Conservation (phyloP, 2,113 vertebrate species). For the Bos indicus region DNA sequence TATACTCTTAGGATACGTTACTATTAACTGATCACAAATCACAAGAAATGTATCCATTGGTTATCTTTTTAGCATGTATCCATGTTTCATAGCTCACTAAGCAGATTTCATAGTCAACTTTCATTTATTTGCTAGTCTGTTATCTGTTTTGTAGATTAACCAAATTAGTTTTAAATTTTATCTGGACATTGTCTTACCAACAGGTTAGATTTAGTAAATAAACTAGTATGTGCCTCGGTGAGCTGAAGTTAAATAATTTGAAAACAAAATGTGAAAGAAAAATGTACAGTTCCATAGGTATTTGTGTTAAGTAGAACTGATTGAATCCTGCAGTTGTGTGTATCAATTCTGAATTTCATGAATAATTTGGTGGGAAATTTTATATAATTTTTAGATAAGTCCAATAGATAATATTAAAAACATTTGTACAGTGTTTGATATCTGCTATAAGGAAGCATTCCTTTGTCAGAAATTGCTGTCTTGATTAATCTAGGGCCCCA, state of each 20-base stretch:
- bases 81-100: background rate
- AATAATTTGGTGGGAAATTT: background rate
- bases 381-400: background rate
- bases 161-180: background rate
- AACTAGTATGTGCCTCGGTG: background rate
- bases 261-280: slow-evolving; percentile 8
- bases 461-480: background rate
- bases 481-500: background rate
- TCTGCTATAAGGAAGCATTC: background rate
- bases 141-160: background rate
- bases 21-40: background rate
- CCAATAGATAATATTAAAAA: background rate
- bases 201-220: background rate
- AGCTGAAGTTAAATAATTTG: background rate
- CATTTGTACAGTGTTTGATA: background rate
- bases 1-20: background rate
- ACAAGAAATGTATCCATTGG: background rate
- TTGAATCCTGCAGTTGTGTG: background rate
- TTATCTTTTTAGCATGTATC: background rate
- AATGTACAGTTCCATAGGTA: background rate
- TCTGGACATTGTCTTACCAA: background rate
- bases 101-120: background rate
- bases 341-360: background rate
- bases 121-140: background rate
- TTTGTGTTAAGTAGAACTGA: background rate